Evolutionary conservation across 1,140 invertebrate genomes (phyloP).

Genomic region (Microplitis demolitor): DNA sequence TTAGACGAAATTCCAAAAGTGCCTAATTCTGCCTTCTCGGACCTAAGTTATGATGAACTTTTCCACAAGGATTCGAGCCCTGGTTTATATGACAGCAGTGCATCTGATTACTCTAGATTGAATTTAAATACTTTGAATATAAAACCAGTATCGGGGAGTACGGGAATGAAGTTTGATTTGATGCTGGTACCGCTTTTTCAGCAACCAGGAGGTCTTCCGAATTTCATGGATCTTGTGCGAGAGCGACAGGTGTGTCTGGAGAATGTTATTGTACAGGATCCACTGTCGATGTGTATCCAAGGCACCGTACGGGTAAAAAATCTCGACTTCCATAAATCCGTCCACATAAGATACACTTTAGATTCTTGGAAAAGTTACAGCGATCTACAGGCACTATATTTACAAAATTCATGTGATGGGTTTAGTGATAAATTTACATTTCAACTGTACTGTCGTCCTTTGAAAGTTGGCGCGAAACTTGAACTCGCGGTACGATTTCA

Average conservation of each 20-base stretch:
- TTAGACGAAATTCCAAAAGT: constrained; percentile 87
- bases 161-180: constrained; percentile 59
- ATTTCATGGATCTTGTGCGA: constrained; percentile 80
- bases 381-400: constrained; percentile 83
- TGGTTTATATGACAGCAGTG: constrained; percentile 33
- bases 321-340: constrained; percentile 88
- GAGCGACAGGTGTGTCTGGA: constrained; percentile 81
- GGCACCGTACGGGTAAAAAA: constrained; percentile 88
- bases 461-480: constrained; percentile 74
- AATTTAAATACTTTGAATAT: neutral
- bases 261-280: constrained; percentile 77
- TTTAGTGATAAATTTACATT: constrained; percentile 91
- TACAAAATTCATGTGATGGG: constrained; percentile 88
- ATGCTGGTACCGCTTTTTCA: constrained; percentile 78
- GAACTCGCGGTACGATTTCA: constrained; percentile 85
- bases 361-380: constrained; percentile 85
- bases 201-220: constrained; percentile 75
- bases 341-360: constrained; percentile 83
- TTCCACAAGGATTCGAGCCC: constrained; percentile 50
- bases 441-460: constrained; percentile 72
- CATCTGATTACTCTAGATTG: neutral
- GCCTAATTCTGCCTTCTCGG: constrained; percentile 82
- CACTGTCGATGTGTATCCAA: constrained; percentile 74
- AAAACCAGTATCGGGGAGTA: constrained; percentile 1
- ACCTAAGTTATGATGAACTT: constrained; percentile 66